Evolutionary conservation across 2,113 vertebrate genomes (phyloP).

Genomic region (Monarcha castaneiventris): DNA sequence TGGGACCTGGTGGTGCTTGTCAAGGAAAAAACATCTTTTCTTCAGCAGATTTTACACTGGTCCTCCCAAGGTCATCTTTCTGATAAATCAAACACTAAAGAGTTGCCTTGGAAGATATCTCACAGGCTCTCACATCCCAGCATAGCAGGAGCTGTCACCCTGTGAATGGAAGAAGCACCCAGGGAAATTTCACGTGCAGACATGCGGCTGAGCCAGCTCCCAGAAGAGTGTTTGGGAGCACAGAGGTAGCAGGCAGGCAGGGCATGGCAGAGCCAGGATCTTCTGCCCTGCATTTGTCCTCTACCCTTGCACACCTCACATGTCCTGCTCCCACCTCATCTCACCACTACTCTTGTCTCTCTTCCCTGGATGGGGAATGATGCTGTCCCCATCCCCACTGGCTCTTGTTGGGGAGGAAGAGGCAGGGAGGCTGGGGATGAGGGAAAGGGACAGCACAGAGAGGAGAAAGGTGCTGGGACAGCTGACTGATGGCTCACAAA

Average conservation of each 20-base stretch:
- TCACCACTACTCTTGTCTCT: background rate
- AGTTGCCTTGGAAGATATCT: background rate
- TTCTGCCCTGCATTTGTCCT: background rate
- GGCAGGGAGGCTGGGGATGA: background rate
- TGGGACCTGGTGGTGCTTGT: background rate
- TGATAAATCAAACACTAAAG: constrained; percentile 17
- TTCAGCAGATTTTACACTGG: background rate
- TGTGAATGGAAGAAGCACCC: background rate
- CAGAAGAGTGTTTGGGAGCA: background rate
- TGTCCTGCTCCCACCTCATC: background rate
- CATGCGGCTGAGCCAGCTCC: background rate
- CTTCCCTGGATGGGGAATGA: background rate
- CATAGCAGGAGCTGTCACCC: background rate
- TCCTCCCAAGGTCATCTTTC: constrained; percentile 10
- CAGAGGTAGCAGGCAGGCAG: background rate
- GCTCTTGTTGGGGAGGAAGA: background rate
- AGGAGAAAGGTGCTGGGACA: background rate
- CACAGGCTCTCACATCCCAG: background rate
- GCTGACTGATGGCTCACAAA: background rate
- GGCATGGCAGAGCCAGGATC: background rate
- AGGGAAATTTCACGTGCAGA: background rate
- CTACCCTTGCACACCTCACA: background rate
- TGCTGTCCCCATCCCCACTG: background rate
- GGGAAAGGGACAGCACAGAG: background rate
- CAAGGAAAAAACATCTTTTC: constrained; percentile 17